Evolutionary conservation across 1,140 invertebrate genomes (phyloP).

Genomic region (Musca domestica): DNA sequence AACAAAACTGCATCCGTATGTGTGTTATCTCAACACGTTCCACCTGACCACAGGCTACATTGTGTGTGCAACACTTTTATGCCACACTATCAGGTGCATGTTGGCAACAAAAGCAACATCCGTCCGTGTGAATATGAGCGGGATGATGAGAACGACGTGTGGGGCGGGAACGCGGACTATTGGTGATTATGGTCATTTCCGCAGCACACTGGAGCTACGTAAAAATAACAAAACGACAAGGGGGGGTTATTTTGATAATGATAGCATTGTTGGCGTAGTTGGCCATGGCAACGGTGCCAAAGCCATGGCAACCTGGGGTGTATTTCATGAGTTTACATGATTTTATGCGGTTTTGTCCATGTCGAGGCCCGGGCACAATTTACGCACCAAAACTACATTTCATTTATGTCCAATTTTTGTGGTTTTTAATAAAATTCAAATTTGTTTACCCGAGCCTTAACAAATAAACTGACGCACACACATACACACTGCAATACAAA

Average conservation of each 20-base stretch:
- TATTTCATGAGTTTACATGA: slow-evolving; percentile 15
- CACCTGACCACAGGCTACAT: neutral
- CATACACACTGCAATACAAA: neutral
- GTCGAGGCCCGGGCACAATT: slow-evolving; percentile 1
- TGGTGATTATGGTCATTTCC: neutral
- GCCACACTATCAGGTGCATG: slow-evolving; percentile 6
- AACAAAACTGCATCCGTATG: neutral
- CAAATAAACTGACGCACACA: neutral
- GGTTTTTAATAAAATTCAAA: slow-evolving; percentile 23
- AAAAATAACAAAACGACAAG: neutral
- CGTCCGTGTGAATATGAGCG: neutral
- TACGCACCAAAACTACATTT: slow-evolving; percentile 13
- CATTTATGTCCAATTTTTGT: slow-evolving; percentile 18
- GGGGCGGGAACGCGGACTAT: neutral
- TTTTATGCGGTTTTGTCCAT: slow-evolving; percentile 4
- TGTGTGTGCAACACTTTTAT: too few relatives aligned
- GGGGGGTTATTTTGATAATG: too few relatives aligned
- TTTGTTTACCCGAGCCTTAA: slow-evolving; percentile 11
- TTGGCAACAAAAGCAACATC: neutral
- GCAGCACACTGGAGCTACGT: neutral
- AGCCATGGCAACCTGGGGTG: neutral
- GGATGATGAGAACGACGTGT: too few relatives aligned
- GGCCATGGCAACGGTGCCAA: neutral
- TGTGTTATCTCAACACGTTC: slow-evolving; percentile 16
- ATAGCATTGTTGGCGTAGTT: neutral